Base-by-base conservation (phyloP, 2,888 invertebrate genomes). In the Piscicola geometra region DNA sequence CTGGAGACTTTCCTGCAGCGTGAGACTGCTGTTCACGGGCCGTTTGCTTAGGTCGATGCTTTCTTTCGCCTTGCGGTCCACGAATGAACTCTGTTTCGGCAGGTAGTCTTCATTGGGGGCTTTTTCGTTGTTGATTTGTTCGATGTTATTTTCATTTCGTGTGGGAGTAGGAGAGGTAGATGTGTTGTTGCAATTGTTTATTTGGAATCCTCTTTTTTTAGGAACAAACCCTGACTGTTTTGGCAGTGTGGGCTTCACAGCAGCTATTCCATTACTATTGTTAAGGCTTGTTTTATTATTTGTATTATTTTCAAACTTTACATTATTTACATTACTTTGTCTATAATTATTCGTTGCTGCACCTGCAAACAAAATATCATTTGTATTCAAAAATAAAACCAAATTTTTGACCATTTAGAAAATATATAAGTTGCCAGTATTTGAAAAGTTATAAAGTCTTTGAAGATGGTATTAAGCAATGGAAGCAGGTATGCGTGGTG, bases 201-300 rank as follows among this genome's bases (percentile, higher is more conserved):
- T n/a, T 52, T 33, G 71, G 64, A 60, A 73, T 12, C n/a, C 35
- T 56, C 73, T 32, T 0, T 56, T 32, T 33, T 60, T 73, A 12
- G 73, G 73, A 3, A 73, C 41, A 33, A 73, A 73, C 3, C 73
- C 73, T n/a, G 73, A 73, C 64, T 73, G 73, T 30, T 73, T 73
- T 0, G 73, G 73, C 25, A 41, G 28, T 25, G 25, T 56, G 3
- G 60, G 15, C n/a, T n/a, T n/a, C n/a, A n/a, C n/a, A n/a, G n/a
- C n/a, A n/a, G n/a, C n/a, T n/a, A n/a, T n/a, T n/a, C n/a, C n/a
- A n/a, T n/a, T n/a, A n/a, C n/a, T n/a, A n/a, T n/a, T n/a, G n/a
- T n/a, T n/a, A n/a, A n/a, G n/a, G n/a, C n/a, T n/a, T n/a, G n/a
- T n/a, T n/a, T n/a, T n/a, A n/a, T n/a, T n/a, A n/a, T n/a, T n/a